phyloP scores from a whole-genome alignment of 2,888 invertebrate species.

The Alitta virens region DNA sequence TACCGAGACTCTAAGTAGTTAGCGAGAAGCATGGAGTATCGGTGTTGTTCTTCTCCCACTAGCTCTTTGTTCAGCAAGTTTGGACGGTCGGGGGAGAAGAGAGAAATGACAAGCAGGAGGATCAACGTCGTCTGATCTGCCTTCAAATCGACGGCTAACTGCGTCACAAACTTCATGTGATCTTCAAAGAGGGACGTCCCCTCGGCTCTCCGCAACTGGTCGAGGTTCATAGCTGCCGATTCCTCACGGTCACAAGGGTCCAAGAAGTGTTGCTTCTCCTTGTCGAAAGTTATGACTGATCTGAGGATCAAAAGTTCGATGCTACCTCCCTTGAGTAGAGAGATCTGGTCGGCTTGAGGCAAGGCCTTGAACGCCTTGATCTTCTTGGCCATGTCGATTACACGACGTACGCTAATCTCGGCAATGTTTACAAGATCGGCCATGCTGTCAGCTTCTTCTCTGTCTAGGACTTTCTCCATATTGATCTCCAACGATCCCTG shows the following conservation, averaged over 20 bases:
- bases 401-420: slow-evolving; percentile 68
- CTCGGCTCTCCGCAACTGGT: slow-evolving; percentile 74
- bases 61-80: slow-evolving; percentile 62
- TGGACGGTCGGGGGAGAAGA: slow-evolving; percentile 83
- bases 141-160: slow-evolving; percentile 76
- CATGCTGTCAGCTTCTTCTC: slow-evolving; percentile 32
- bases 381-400: slow-evolving; percentile 66
- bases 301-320: slow-evolving; percentile 95
- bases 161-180: slow-evolving; percentile 56
- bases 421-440: slow-evolving; percentile 56
- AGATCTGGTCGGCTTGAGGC: slow-evolving; percentile 91
- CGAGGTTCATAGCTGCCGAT: slow-evolving; percentile 75
- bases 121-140: slow-evolving; percentile 89
- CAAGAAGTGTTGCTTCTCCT: slow-evolving; percentile 86
- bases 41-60: slow-evolving; percentile 53
- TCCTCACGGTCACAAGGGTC: slow-evolving; percentile 61
- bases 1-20: slow-evolving; percentile 53
- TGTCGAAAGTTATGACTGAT: slow-evolving; percentile 90
- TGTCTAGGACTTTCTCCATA: slow-evolving; percentile 33
- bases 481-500: slow-evolving; percentile 51
- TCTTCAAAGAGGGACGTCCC: slow-evolving; percentile 51
- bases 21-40: slow-evolving; percentile 52
- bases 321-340: slow-evolving; percentile 88
- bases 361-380: slow-evolving; percentile 80
- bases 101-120: slow-evolving; percentile 84